Percentiles rank a stretch among this genome's conserved stretches.
phyloP scores from a whole-genome alignment of 2,113 vertebrate genomes.

The Myrmecophaga tridactyla region DNA sequence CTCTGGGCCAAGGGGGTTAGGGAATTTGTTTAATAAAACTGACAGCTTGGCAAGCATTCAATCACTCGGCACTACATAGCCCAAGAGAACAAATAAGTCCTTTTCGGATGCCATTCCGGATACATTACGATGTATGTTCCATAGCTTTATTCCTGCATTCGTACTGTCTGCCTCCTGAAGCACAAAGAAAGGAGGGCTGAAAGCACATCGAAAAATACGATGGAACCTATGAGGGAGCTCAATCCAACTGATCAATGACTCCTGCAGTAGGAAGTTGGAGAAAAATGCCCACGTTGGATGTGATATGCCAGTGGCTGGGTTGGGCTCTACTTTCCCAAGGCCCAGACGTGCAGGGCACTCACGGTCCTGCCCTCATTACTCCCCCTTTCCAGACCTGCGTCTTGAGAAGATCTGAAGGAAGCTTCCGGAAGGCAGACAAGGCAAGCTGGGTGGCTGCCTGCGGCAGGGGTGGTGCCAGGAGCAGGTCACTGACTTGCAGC shows the following conservation, averaged over 20 bases:
- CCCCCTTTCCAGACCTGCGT: conserved; percentile 61
- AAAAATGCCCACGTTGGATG: conserved; percentile 55
- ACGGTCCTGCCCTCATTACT: conserved; percentile 63
- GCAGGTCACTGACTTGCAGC: conserved; percentile 77
- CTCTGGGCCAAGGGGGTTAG: conserved; percentile 69
- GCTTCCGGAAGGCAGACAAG: conserved; percentile 76
- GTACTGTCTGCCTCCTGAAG: conserved; percentile 57
- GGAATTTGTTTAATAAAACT: conserved; percentile 75
- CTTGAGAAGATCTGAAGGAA: conserved; percentile 63
- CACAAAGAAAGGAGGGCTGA: conserved; percentile 44
- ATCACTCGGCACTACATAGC: conserved; percentile 72
- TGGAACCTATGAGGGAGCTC: conserved; percentile 47
- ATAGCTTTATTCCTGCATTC: conserved; percentile 51
- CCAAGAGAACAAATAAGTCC: conserved; percentile 61
- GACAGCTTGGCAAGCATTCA: conserved; percentile 80
- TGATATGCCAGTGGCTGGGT: conserved; percentile 41
- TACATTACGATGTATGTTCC: conserved; percentile 71
- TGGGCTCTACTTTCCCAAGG: conserved; percentile 63
- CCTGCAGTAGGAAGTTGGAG: conserved; percentile 61
- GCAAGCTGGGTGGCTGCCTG: conserved; percentile 69
- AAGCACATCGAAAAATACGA: conserved; percentile 68
- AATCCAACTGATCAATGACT: conserved; percentile 60
- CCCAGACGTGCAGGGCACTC: conserved; percentile 57
- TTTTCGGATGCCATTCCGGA: conserved; percentile 71
- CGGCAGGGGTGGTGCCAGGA: conserved; percentile 76